Conservation (phyloP, 2,888 invertebrate species). For the Diploptera punctata region DNA sequence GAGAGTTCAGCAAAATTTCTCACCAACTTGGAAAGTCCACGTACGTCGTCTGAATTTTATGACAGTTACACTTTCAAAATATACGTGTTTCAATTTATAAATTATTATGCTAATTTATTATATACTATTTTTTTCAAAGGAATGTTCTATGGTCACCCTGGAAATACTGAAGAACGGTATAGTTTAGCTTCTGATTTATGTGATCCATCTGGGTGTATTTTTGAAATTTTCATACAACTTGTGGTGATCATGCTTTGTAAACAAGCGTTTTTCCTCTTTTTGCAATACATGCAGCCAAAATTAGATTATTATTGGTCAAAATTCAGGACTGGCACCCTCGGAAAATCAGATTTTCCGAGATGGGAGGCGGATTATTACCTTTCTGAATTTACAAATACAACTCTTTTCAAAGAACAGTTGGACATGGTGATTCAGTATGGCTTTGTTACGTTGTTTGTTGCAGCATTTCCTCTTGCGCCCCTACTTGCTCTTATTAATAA, state of each 20-base stretch:
- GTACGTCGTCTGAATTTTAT: background rate
- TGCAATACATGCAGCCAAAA: background rate
- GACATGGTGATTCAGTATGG: background rate
- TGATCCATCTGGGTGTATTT: background rate
- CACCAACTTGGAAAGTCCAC: background rate
- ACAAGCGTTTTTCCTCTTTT: background rate
- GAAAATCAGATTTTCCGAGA: background rate
- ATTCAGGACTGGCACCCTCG: background rate
- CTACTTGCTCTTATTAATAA: background rate
- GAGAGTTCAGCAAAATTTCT: background rate
- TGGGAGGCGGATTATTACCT: background rate
- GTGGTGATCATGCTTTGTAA: background rate
- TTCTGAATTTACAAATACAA: background rate
- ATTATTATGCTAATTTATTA: background rate
- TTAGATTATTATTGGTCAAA: background rate
- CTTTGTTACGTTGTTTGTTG: background rate
- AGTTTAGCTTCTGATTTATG: background rate
- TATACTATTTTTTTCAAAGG: background rate
- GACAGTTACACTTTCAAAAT: background rate
- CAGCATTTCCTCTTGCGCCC: background rate
- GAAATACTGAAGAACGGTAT: background rate
- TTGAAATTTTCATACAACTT: background rate
- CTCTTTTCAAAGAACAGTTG: background rate
- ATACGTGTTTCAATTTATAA: background rate
- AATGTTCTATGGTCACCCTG: background rate